Percentiles rank a stretch among this genome's conserved stretches.
These are phyloP conservation scores for Catharus minimus DNA, from an alignment of 2,113 vertebrate genomes.

Conservation along the genomic window DNA sequence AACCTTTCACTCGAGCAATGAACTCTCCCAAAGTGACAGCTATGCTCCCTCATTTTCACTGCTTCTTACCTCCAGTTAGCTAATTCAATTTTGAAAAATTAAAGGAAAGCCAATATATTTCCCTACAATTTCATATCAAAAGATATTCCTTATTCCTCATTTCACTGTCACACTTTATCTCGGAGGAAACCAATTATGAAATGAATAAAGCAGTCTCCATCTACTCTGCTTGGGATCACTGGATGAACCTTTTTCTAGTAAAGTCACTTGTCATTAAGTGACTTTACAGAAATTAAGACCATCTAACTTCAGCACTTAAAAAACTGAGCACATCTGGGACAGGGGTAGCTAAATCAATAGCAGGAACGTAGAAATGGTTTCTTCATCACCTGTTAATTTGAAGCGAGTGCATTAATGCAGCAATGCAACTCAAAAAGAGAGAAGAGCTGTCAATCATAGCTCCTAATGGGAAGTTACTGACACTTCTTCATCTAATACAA, in stretches of 20 bases:
- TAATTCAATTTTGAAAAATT: conserved; percentile 23
- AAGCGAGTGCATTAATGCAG: not conserved
- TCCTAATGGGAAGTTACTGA: not conserved
- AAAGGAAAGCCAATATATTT: not conserved
- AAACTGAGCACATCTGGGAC: not conserved
- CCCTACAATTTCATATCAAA: not conserved
- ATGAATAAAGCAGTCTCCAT: not conserved
- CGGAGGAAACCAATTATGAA: not conserved
- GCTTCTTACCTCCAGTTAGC: not conserved
- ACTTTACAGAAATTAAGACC: not conserved
- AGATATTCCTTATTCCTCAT: not conserved
- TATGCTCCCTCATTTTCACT: not conserved
- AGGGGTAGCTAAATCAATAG: not conserved
- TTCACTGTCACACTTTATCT: conserved; percentile 23
- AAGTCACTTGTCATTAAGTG: not conserved
- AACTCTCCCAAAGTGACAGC: not conserved
- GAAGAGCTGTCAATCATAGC: not conserved
- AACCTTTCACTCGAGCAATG: not conserved
- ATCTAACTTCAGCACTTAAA: not conserved
- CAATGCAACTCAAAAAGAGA: not conserved
- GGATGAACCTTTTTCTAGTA: not conserved
- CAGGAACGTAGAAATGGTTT: not conserved
- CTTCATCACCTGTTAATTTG: not conserved
- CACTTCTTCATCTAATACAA: not conserved
- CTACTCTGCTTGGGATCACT: not conserved